phyloP scores from a whole-genome alignment of 2,797 vertebrate species.

The Geotrypetes seraphini region DNA sequence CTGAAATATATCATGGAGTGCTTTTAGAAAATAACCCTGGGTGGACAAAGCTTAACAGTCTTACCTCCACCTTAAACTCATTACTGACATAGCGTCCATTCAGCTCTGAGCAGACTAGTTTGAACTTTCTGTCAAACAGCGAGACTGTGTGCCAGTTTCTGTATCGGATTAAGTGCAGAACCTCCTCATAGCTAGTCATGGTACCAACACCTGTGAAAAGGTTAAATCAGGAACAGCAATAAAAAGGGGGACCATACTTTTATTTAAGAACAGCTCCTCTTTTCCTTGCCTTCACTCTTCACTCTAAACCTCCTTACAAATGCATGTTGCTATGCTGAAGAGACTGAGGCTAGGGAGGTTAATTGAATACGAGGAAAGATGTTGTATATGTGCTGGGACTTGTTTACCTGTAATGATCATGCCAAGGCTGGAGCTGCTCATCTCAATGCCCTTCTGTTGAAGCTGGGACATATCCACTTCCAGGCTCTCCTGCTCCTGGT shows the following conservation, averaged over 20 bases:
- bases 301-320: too few relatives aligned
- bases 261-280: too few relatives aligned
- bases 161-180: slow-evolving; percentile 82
- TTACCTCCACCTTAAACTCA: slow-evolving; percentile 91
- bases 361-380: too few relatives aligned
- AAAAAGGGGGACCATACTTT: too few relatives aligned
- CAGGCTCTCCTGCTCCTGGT: slow-evolving; percentile 82
- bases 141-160: slow-evolving; percentile 84
- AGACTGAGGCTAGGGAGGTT: too few relatives aligned
- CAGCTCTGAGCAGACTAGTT: slow-evolving; percentile 88
- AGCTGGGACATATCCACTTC: slow-evolving; percentile 76
- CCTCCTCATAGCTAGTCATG: slow-evolving; percentile 90
- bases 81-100: slow-evolving; percentile 96
- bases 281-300: too few relatives aligned
- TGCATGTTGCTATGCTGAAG: too few relatives aligned
- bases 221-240: background rate
- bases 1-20: too few relatives aligned
- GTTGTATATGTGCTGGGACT: too few relatives aligned
- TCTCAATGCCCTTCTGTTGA: slow-evolving; percentile 81
- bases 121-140: slow-evolving; percentile 92
- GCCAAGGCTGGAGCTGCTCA: slow-evolving; percentile 79
- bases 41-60: too few relatives aligned
- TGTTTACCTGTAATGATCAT: slow-evolving; percentile 80
- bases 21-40: too few relatives aligned
- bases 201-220: slow-evolving; percentile 75